Conservation (phyloP, 2,888 invertebrate genomes). For the Siphonodentalium dalli region DNA sequence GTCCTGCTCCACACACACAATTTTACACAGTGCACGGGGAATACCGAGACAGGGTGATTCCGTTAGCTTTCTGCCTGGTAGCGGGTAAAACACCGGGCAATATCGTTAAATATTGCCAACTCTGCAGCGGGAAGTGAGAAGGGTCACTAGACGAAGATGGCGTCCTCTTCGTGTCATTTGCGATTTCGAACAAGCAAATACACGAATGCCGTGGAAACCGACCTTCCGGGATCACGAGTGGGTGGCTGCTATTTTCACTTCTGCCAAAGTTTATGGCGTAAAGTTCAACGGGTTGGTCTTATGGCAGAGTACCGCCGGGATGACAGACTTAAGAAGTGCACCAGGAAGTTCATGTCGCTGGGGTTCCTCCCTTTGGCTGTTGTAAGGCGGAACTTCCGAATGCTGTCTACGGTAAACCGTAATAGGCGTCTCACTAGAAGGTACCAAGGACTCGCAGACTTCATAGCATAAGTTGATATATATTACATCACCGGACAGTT, state of each 20-base stretch:
- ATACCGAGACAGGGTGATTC: slow-evolving; percentile 1
- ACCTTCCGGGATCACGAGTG: slow-evolving; percentile 6
- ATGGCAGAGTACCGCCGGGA: neutral
- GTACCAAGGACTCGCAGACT: neutral
- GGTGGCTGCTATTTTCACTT: slow-evolving; percentile 15
- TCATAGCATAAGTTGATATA: slow-evolving; percentile 1
- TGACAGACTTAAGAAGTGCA: neutral
- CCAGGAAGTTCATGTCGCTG: slow-evolving; percentile 6
- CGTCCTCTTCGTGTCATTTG: slow-evolving; percentile 5
- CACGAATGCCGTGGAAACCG: slow-evolving; percentile 8
- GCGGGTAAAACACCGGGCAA: slow-evolving; percentile 6
- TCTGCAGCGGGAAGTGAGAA: slow-evolving; percentile 2
- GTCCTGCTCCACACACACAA: slow-evolving; percentile 9
- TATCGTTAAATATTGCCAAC: slow-evolving; percentile 12
- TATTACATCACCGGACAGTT: slow-evolving; percentile 4
- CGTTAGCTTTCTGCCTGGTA: neutral
- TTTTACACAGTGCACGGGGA: slow-evolving; percentile 12
- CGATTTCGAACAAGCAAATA: slow-evolving; percentile 7
- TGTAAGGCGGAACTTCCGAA: slow-evolving; percentile 6
- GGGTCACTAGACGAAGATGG: slow-evolving; percentile 1
- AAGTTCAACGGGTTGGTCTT: slow-evolving; percentile 5
- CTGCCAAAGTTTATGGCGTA: slow-evolving; percentile 11
- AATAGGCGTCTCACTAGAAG: slow-evolving; percentile 4
- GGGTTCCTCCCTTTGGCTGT: slow-evolving; percentile 6
- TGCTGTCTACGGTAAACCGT: neutral